phyloP scores from a whole-genome alignment of 23 tunicate genomes.

The Diplosoma virens region DNA sequence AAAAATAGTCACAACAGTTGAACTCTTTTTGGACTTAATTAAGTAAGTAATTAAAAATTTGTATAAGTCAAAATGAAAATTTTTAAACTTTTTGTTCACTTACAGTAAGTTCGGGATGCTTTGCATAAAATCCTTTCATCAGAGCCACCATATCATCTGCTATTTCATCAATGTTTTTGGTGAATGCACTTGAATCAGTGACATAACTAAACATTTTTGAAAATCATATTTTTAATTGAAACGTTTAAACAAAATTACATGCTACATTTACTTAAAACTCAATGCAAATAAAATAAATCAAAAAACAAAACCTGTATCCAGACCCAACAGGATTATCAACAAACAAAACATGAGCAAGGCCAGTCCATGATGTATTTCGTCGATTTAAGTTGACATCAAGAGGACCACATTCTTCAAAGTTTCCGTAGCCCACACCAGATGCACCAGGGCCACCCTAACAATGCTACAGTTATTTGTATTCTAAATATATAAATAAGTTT shows the following conservation, averaged over 20 bases:
- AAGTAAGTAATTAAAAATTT: too few species aligned
- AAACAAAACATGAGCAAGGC: conserved; percentile 73
- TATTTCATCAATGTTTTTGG: conserved; percentile 64
- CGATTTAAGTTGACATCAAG: conserved; percentile 65
- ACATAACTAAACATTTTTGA: conserved; percentile 62
- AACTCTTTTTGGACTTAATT: too few species aligned
- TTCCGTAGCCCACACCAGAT: conserved; percentile 87
- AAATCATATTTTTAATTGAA: neutral
- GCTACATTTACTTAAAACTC: too few species aligned
- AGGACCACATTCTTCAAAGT: conserved; percentile 94
- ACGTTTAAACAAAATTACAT: too few species aligned
- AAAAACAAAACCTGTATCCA: conserved; percentile 88
- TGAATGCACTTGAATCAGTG: conserved; percentile 55
- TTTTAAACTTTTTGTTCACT: neutral
- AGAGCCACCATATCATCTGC: conserved; percentile 64
- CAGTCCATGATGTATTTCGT: conserved; percentile 85
- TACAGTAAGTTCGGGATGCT: conserved; percentile 63
- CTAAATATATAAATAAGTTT: neutral
- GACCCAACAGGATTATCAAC: conserved; percentile 89
- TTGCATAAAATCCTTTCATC: conserved; percentile 70
- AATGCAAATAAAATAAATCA: too few species aligned
- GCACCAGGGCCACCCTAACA: conserved; percentile 95
- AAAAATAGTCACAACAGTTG: too few species aligned
- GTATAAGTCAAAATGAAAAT: too few species aligned
- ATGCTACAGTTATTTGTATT: neutral